Evolutionary conservation across 2,113 vertebrate genomes (phyloP).

Genomic region (Callaeas wilsoni): DNA sequence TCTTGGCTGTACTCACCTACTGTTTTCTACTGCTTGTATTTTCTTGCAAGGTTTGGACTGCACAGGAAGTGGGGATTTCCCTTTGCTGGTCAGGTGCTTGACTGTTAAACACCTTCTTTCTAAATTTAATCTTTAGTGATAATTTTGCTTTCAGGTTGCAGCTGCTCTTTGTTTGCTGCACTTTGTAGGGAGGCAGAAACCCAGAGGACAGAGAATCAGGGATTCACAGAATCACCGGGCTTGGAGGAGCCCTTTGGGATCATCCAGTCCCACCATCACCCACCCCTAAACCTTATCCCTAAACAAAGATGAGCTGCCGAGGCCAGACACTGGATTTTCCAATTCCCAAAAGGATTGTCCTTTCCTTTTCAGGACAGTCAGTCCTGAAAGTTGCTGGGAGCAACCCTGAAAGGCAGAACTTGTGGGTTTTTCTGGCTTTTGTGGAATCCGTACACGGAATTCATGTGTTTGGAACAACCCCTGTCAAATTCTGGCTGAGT

Average conservation of each 20-base stretch:
- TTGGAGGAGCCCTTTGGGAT: neutral
- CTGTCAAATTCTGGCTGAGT: neutral
- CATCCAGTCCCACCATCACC: neutral
- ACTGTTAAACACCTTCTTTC: neutral
- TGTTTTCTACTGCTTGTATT: neutral
- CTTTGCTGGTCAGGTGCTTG: neutral
- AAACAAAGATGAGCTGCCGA: neutral
- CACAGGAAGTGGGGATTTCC: neutral
- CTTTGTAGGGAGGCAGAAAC: neutral
- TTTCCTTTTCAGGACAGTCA: neutral
- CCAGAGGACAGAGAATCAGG: neutral
- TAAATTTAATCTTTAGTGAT: neutral
- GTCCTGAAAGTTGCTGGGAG: neutral
- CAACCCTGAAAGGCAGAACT: neutral
- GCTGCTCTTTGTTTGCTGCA: neutral
- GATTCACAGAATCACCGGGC: no score
- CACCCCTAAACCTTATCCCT: neutral
- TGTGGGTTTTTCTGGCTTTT: neutral
- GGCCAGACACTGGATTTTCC: neutral
- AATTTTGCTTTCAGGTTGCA: neutral
- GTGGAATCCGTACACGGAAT: neutral
- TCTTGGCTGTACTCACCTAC: neutral
- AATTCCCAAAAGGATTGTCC: no score
- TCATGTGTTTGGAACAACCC: neutral
- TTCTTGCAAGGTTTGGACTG: neutral